Percentiles rank a stretch among this genome's conserved stretches.
These are phyloP conservation scores for Drosophila trapezifrons DNA, from an alignment of 1,140 invertebrate species.

Conservation along the genomic window DNA sequence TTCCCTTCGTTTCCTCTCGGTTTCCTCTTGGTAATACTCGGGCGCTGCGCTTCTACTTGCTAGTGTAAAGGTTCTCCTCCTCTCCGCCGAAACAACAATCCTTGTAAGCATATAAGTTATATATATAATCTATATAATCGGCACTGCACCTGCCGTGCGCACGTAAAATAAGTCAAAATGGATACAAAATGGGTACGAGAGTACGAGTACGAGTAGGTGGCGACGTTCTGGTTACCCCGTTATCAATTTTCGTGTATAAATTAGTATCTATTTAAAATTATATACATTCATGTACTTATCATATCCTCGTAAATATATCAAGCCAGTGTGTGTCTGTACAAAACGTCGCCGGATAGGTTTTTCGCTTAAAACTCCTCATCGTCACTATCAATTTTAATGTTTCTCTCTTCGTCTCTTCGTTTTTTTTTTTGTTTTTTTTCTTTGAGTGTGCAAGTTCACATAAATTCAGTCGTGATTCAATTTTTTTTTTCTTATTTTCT, in stretches of 20 bases:
- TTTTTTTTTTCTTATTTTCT: constrained; percentile 28
- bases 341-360: constrained; percentile 61
- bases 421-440: constrained; percentile 28
- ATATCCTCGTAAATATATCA: constrained; percentile 50
- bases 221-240: constrained; percentile 60
- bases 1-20: not conserved
- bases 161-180: constrained; percentile 75
- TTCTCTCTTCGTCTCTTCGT: not conserved
- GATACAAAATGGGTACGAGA: constrained; percentile 72
- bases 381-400: constrained; percentile 14
- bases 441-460: constrained; percentile 77
- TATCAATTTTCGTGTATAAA: constrained; percentile 62
- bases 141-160: constrained; percentile 29
- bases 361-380: constrained; percentile 12
- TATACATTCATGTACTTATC: constrained; percentile 62
- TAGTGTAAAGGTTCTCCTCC: constrained; percentile 53
- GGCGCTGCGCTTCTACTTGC: constrained; percentile 39
- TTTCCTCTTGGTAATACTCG: constrained; percentile 33
- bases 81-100: constrained; percentile 48
- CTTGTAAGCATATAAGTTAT: constrained; percentile 54
- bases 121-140: constrained; percentile 54
- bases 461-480: constrained; percentile 81
- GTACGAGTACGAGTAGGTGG: constrained; percentile 61
- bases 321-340: constrained; percentile 50
- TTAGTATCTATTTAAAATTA: constrained; percentile 76